These are phyloP conservation scores for Gobio occitaniae DNA, from an alignment of 2,797 vertebrate genomes.

Conservation along the genomic window DNA sequence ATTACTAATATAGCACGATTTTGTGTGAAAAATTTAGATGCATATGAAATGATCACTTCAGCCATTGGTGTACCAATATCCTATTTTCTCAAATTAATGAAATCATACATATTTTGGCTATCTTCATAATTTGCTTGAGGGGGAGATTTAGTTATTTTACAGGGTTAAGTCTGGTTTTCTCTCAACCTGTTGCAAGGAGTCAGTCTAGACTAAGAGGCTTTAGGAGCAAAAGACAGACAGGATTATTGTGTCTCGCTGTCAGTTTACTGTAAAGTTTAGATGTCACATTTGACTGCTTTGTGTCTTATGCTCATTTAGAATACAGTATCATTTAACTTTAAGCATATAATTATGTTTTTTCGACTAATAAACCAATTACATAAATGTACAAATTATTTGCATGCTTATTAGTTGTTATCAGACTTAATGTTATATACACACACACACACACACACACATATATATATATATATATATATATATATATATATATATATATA, in stretches of 20 bases:
- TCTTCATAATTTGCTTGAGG: not conserved
- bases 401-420: no score
- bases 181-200: not conserved
- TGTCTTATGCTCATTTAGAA: not conserved
- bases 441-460: no score
- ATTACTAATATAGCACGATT: not conserved
- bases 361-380: not conserved
- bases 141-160: not conserved
- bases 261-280: slow-evolving; percentile 2
- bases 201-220: slow-evolving; percentile 40
- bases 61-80: not conserved
- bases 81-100: not conserved
- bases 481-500: no score
- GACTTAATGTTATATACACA: no score
- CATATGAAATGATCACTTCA: not conserved
- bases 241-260: not conserved
- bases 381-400: not conserved
- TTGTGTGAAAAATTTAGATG: not conserved
- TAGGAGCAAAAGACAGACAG: not conserved
- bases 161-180: not conserved
- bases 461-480: no score
- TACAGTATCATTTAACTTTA: not conserved
- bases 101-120: no score
- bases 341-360: not conserved
- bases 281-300: not conserved